These are phyloP conservation scores for Trachelus stipa DNA, from an alignment of 2,888 invertebrate genomes.

Conservation along the genomic window DNA sequence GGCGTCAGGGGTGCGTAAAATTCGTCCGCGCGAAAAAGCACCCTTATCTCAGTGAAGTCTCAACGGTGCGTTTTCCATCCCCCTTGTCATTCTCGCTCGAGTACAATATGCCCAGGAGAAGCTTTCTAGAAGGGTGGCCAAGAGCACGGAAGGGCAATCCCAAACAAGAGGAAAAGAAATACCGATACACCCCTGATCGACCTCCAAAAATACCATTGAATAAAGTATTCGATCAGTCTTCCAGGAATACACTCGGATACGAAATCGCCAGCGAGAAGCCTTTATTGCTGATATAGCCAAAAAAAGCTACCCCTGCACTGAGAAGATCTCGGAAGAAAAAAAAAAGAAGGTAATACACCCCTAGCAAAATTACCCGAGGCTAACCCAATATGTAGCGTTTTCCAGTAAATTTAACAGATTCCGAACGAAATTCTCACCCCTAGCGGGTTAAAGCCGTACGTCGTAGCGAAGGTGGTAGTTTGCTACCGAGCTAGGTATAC, in stretches of 20 bases:
- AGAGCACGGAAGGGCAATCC: not conserved
- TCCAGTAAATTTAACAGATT: slow-evolving; percentile 34
- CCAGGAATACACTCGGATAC: not conserved
- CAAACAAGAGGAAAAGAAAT: not conserved
- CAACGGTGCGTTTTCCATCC: slow-evolving; percentile 13
- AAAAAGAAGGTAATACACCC: not conserved
- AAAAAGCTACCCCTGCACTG: not conserved
- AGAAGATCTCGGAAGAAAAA: not conserved
- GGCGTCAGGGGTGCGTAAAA: slow-evolving; percentile 44
- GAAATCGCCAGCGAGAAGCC: slow-evolving; percentile 40
- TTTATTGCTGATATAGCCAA: not conserved
- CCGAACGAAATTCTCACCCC: not conserved
- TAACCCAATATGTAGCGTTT: slow-evolving; percentile 21
- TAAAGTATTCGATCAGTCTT: not conserved
- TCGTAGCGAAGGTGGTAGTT: not conserved
- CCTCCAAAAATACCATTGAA: not conserved
- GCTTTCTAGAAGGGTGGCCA: not conserved
- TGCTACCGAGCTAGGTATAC: not conserved
- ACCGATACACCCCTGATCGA: not conserved
- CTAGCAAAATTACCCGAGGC: not conserved
- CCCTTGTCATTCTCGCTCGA: slow-evolving; percentile 2
- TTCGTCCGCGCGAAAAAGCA: slow-evolving; percentile 45
- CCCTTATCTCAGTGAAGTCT: slow-evolving; percentile 28
- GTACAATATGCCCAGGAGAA: slow-evolving; percentile 12
- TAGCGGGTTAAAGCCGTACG: not conserved